These are phyloP conservation scores for Coenonympha arcania DNA, from an alignment of 2,888 invertebrate species.

Conservation along the genomic window DNA sequence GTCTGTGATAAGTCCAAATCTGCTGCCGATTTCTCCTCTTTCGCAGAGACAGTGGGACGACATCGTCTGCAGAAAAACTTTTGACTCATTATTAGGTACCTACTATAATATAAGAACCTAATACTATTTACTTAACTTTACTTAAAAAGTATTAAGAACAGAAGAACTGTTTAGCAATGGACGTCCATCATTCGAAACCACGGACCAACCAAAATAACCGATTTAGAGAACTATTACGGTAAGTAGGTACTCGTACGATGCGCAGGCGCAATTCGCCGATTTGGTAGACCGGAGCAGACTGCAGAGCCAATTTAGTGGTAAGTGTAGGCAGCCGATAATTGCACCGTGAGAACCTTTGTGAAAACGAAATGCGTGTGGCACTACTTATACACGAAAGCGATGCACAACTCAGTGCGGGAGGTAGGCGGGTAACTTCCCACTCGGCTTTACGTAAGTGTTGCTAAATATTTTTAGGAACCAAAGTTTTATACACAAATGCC, in stretches of 20 bases:
- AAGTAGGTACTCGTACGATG: background rate
- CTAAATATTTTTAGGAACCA: slow-evolving; percentile 11
- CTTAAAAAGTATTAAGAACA: too few relatives aligned
- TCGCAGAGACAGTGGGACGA: too few relatives aligned
- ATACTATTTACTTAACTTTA: too few relatives aligned
- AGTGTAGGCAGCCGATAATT: slow-evolving; percentile 67
- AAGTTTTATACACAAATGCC: background rate
- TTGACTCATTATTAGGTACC: too few relatives aligned
- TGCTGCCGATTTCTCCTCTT: too few relatives aligned
- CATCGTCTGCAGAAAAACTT: too few relatives aligned
- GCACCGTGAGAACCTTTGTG: slow-evolving; percentile 69
- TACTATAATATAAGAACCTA: too few relatives aligned
- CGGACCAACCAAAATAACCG: too few relatives aligned
- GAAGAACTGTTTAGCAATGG: too few relatives aligned
- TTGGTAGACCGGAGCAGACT: slow-evolving; percentile 46
- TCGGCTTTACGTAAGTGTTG: slow-evolving; percentile 8
- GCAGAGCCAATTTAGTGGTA: slow-evolving; percentile 60
- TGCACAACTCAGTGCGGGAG: background rate
- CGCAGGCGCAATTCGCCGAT: background rate
- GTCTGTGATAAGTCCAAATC: too few relatives aligned
- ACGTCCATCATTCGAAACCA: too few relatives aligned
- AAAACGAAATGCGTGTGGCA: slow-evolving; percentile 43
- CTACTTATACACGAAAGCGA: slow-evolving; percentile 26
- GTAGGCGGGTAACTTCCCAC: background rate
- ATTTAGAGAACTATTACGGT: background rate